A percentile compares a stretch with the other conserved stretches of the same genome.
Evolutionary conservation across 2,113 vertebrate species (phyloP).

Genomic region (Aptenodytes patagonicus): DNA sequence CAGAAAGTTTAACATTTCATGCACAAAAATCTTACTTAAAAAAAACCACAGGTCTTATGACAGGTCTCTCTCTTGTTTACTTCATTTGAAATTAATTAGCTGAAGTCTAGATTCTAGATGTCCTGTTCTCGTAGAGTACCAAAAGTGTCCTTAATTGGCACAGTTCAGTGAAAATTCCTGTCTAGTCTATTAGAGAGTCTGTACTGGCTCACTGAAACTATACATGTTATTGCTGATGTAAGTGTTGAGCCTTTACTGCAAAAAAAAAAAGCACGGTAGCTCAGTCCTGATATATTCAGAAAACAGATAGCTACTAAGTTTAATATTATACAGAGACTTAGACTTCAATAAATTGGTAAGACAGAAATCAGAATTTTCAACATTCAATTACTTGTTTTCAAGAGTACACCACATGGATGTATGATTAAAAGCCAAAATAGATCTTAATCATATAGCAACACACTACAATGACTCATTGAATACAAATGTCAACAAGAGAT

Average conservation of each 20-base stretch:
- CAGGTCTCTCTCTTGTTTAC: background rate
- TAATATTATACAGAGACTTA: background rate
- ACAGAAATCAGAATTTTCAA: slow-evolving; percentile 41
- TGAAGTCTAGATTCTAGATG: background rate
- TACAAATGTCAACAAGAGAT: slow-evolving; percentile 64
- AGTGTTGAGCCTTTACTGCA: background rate
- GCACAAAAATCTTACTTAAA: background rate
- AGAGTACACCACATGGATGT: slow-evolving; percentile 30
- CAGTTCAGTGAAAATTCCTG: background rate
- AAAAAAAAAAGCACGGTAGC: background rate
- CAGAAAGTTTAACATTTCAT: background rate
- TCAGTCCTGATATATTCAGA: background rate
- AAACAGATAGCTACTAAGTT: background rate
- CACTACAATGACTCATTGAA: slow-evolving; percentile 63
- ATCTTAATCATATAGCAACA: slow-evolving; percentile 69
- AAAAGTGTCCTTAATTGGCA: background rate
- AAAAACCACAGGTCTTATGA: background rate
- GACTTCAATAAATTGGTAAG: background rate
- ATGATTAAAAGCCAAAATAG: slow-evolving; percentile 70
- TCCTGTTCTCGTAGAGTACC: background rate
- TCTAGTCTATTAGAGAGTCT: background rate
- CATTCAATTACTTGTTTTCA: slow-evolving; percentile 61
- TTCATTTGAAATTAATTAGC: background rate
- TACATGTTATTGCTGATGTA: background rate
- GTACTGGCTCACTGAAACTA: background rate